phyloP scores from a whole-genome alignment of 2,888 invertebrate species.

The Eupeodes latifasciatus region DNA sequence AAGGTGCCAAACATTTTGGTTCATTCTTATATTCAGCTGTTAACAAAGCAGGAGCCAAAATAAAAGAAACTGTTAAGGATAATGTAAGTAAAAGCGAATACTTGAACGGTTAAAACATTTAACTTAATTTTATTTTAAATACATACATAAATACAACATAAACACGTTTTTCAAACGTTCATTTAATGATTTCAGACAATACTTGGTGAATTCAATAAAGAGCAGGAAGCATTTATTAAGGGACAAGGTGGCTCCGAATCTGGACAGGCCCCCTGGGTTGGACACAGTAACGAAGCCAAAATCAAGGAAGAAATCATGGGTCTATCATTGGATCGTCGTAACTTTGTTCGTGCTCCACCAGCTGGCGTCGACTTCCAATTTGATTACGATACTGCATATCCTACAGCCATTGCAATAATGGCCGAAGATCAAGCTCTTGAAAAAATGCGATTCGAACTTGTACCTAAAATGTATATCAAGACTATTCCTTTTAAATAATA shows the following conservation, averaged over 20 bases:
- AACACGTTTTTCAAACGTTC: background rate
- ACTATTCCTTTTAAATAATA: background rate
- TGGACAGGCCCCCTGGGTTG: constrained; percentile 95
- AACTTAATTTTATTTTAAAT: background rate
- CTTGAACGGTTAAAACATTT: too few relatives aligned
- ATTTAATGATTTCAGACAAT: constrained; percentile 89
- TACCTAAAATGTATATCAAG: constrained; percentile 96
- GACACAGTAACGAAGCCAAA: constrained; percentile 96
- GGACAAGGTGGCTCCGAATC: constrained; percentile 91
- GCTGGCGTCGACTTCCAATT: constrained; percentile 98
- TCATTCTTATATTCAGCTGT: constrained; percentile 97
- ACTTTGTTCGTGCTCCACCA: constrained; percentile 98
- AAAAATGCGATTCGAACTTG: constrained; percentile 99
- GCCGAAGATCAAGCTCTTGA: constrained; percentile 97
- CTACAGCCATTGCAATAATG: constrained; percentile 97
- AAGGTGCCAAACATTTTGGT: constrained; percentile 95
- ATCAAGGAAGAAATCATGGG: constrained; percentile 98
- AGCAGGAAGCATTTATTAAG: constrained; percentile 97
- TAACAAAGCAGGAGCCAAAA: constrained; percentile 97
- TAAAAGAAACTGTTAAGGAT: constrained; percentile 98
- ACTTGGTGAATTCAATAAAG: constrained; percentile 97
- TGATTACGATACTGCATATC: constrained; percentile 96
- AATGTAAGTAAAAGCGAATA: constrained; percentile 88
- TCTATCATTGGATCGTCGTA: constrained; percentile 97
- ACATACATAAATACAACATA: background rate